These are phyloP conservation scores for Tipula helvola DNA, from an alignment of 2,888 invertebrate species.

Conservation along the genomic window DNA sequence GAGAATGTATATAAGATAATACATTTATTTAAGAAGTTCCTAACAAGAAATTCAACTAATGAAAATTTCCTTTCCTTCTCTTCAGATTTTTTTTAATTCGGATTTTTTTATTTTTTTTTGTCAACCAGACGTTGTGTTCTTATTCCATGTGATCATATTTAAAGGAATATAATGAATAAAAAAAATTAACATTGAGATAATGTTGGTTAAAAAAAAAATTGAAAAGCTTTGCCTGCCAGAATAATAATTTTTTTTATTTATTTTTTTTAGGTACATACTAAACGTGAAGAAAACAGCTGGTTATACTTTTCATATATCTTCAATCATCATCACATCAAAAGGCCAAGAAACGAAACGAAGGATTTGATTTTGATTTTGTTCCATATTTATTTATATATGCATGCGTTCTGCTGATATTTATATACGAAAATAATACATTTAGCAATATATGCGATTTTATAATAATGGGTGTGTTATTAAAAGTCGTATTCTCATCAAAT, in stretches of 20 bases:
- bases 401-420: background rate
- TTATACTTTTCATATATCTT: background rate
- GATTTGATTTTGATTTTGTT: background rate
- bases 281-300: background rate
- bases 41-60: background rate
- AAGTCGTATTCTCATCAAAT: background rate
- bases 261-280: background rate
- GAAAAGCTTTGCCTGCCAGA: background rate
- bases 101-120: background rate
- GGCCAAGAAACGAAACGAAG: background rate
- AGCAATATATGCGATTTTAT: background rate
- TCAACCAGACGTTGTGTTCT: background rate
- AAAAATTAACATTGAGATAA: background rate
- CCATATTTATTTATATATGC: background rate
- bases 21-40: background rate
- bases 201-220: background rate
- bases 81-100: background rate
- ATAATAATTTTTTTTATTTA: background rate
- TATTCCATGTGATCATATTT: background rate
- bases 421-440: background rate
- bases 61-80: slow-evolving; percentile 5
- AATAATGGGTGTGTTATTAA: background rate
- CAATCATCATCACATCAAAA: background rate
- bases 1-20: background rate
- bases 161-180: background rate